Evolutionary conservation across 2,797 vertebrate species (phyloP), one percentile per base, ranked within the genome.

Genomic region (Pseudochirops cupreus): DNA sequence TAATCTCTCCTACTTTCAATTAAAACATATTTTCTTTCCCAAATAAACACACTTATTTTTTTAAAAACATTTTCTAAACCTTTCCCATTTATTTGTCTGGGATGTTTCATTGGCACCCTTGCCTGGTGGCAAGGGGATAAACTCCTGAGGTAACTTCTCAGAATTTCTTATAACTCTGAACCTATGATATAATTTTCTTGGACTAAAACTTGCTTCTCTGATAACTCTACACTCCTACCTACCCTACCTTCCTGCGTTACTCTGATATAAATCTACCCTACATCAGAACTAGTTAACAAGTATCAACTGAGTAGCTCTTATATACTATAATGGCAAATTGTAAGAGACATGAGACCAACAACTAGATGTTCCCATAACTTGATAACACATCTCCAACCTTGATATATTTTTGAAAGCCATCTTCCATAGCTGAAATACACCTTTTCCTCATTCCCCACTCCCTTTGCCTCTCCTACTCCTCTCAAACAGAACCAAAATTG

Each of bases 151-250:
- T 89, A 50, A 91, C 52, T 87, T 95, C 28, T 91, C 93, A 92
- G 93, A 95, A 94, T 24, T 91, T 29, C 5, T 95, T 87, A 59
- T 62, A 92, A 87, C 39, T 87, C 24, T 87, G 24, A 87, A 26
- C 67, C 46, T 94, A 94, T 91, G n/a, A 53, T 3, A 90, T 95
- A 94, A 93, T 67, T 46, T 94, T 96, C 92, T 53, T 62, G 33
- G 62, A 5, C 9, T 54, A 6, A 10, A 58, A 39, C 29, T 87
- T 93, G 56, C 2, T 11, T 0, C 56, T n/a, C 11, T 11, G 39
- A 11, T 50, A 87, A 74, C 16, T 46, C 74, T 50, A 46, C 3
- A 87, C 3, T 74, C 18, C n/a, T 9, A 24, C 10, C 3, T 26
- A 87, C 39, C 21, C 14, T n/a, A 10, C 39, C 39, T 46, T 87